Percentiles rank a stretch among this genome's conserved stretches.
Evolutionary conservation across 2,113 vertebrate genomes (phyloP).

Genomic region (Hippocampus zosterae): DNA sequence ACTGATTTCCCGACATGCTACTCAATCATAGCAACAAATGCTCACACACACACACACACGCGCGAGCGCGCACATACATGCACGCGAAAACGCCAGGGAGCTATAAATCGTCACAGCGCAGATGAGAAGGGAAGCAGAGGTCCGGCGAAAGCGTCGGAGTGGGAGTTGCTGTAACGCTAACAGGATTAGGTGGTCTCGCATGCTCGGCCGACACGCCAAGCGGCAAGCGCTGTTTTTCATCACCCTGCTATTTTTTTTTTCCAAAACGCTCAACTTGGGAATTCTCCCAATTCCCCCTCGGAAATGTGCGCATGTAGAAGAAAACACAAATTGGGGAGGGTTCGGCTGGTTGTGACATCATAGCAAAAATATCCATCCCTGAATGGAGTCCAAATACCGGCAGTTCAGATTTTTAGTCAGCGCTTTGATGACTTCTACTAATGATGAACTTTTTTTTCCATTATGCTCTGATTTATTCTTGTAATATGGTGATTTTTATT

Average conservation of each 20-base stretch:
- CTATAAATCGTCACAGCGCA: slow-evolving; percentile 50
- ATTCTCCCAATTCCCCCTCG: not conserved
- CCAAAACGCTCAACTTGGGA: slow-evolving; percentile 3
- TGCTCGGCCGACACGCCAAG: slow-evolving; percentile 37
- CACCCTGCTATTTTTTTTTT: slow-evolving; percentile 23
- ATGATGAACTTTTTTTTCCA: too few species aligned
- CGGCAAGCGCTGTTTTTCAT: slow-evolving; percentile 47
- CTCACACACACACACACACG: not conserved
- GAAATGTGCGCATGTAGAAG: not conserved
- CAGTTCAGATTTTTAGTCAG: not conserved
- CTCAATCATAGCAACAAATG: not conserved
- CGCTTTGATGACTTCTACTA: not conserved
- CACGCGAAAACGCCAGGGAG: slow-evolving; percentile 27
- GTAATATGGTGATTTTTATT: too few species aligned
- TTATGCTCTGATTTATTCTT: too few species aligned
- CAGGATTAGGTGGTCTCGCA: slow-evolving; percentile 54
- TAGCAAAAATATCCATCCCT: not conserved
- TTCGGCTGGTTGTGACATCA: not conserved
- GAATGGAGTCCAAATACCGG: not conserved
- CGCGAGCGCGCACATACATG: slow-evolving; percentile 5
- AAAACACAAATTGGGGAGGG: not conserved
- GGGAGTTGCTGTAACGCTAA: slow-evolving; percentile 50
- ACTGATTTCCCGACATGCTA: not conserved
- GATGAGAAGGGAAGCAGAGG: slow-evolving; percentile 50
- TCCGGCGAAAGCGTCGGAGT: slow-evolving; percentile 56